Evolutionary conservation across 1,140 invertebrate genomes (phyloP), one percentile per base, ranked within the genome.

Genomic region (Forficula auricularia): DNA sequence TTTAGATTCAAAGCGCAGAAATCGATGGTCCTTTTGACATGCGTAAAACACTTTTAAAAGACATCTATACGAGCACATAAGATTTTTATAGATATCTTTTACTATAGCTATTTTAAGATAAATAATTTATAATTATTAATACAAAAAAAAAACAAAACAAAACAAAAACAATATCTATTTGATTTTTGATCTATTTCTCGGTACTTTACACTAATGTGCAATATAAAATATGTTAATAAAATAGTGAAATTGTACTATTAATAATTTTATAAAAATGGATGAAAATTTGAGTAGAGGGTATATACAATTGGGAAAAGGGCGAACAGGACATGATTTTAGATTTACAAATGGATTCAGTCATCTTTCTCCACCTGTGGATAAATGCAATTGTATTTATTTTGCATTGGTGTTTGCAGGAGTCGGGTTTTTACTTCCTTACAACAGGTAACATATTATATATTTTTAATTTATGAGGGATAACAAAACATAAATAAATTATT

Each of bases 371-470:
- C 82, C 81, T 8, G 71, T 76, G 43, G 81, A 86, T 61, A 70
- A 72, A 51, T 79, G 73, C 57, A 79, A 81, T 58, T 70, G 73
- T 15, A 77, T 90, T 38, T 89, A 87, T 55, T 56, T 85, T 38
- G 75, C 82, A 0, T 67, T 92, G 32, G 65, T 89, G 4, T 62
- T 88, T 19, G 83, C 84, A 30, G 87, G 87, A n/a, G 76, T 82
- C 48, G 87, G 86, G 14, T 91, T 91, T 55, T 68, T 92, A 9
- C 63, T 92, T 19, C 87, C 87, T 1, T 92, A 89, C 60, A 90
- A 90, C 66, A 86, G 81, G 82, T 84, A 57, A 50, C 20, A 36
- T 15, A 20, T 38, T 30, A 40, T 38, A 8, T 39, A n/a, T 19
- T n/a, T 19, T 15, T 19, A 39, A 12, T 39, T 9, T 39, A 19